Evolutionary conservation across 2,113 vertebrate genomes (phyloP).

Genomic region (Donacobius atricapilla): DNA sequence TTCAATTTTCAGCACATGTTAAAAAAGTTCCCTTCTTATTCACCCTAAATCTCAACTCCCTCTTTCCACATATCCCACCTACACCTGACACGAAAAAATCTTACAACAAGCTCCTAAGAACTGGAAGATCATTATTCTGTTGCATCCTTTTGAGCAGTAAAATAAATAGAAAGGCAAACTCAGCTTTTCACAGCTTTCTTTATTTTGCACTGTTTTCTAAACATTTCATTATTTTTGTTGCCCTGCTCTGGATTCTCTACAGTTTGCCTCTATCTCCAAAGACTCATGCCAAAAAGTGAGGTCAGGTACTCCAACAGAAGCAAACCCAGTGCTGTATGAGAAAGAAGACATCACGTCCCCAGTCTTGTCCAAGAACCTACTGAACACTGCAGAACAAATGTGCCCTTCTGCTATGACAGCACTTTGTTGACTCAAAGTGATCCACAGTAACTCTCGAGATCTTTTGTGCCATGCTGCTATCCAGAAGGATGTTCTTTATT

Average conservation of each 20-base stretch:
- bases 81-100: neutral
- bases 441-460: neutral
- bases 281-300: neutral
- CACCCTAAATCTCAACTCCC: neutral
- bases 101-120: neutral
- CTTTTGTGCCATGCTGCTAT: neutral
- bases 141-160: neutral
- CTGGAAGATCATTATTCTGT: neutral
- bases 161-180: neutral
- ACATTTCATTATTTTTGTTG: neutral
- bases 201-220: neutral
- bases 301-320: neutral
- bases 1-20: neutral
- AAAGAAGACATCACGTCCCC: neutral
- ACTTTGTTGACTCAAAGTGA: neutral
- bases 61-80: neutral
- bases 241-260: neutral
- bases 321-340: neutral
- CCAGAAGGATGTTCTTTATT: neutral
- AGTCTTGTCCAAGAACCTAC: neutral
- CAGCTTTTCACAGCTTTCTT: neutral
- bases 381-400: neutral
- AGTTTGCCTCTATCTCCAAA: neutral
- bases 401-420: neutral
- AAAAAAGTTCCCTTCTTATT: neutral